phyloP scores from a whole-genome alignment of 2,797 vertebrate species.

The Chloroceryle inda region DNA sequence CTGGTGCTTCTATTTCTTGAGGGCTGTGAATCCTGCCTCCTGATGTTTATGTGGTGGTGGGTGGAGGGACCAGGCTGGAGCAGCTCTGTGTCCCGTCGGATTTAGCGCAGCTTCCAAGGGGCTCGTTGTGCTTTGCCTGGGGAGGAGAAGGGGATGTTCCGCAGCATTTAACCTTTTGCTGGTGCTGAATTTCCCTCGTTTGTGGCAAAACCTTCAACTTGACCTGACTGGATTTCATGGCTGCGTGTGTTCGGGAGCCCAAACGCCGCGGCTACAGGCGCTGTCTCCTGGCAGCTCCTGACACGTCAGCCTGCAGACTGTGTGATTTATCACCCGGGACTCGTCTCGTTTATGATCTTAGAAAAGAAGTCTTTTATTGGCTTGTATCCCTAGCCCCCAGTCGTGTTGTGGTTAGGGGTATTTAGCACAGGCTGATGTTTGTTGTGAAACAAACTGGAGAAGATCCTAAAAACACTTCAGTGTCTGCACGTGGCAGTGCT shows the following conservation, averaged over 20 bases:
- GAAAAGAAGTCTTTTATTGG: not conserved
- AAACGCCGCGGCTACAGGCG: rapidly evolving
- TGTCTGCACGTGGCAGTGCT: rapidly evolving
- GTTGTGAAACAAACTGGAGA: not conserved
- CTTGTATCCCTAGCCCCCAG: not conserved
- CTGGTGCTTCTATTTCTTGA: not conserved
- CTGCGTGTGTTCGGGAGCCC: rapidly evolving
- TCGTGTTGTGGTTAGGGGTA: not conserved
- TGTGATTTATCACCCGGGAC: not conserved
- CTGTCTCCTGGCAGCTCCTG: not conserved
- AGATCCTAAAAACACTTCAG: not conserved
- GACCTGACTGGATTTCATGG: not conserved
- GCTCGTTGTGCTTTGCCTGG: not conserved
- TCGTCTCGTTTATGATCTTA: not conserved
- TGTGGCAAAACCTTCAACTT: not conserved
- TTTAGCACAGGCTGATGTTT: not conserved
- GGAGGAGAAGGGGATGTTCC: not conserved
- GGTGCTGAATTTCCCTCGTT: not conserved
- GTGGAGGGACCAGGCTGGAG: not conserved
- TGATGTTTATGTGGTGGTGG: rapidly evolving
- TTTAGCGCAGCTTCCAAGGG: not conserved
- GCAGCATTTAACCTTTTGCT: rapidly evolving
- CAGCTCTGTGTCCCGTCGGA: rapidly evolving
- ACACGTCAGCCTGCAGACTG: rapidly evolving
- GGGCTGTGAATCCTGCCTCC: rapidly evolving